Percentiles rank a stretch among this genome's conserved stretches.
phyloP scores from a whole-genome alignment of 2,888 invertebrate genomes.

The Dimorphilus gyrociliatus region DNA sequence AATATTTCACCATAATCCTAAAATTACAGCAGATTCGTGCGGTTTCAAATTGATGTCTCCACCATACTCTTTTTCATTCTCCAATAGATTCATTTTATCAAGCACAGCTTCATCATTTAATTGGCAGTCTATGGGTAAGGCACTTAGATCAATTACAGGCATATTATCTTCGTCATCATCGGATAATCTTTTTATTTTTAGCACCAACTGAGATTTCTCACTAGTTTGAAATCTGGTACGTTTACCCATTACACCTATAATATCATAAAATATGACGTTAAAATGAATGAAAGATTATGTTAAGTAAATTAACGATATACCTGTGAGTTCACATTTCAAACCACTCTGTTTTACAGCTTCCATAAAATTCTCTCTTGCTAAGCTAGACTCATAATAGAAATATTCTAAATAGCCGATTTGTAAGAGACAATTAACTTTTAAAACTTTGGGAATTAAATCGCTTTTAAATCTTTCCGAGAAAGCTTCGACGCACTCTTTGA shows the following conservation, averaged over 20 bases:
- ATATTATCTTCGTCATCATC: background rate
- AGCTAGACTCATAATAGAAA: slow-evolving; percentile 54
- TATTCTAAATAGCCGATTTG: slow-evolving; percentile 53
- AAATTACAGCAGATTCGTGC: slow-evolving; percentile 50
- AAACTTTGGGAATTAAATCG: too few relatives aligned
- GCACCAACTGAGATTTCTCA: slow-evolving; percentile 61
- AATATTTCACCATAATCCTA: slow-evolving; percentile 53
- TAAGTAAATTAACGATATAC: slow-evolving; percentile 30
- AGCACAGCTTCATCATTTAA: slow-evolving; percentile 72
- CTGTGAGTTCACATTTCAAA: slow-evolving; percentile 54
- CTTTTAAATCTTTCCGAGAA: too few relatives aligned
- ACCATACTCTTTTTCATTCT: slow-evolving; percentile 20
- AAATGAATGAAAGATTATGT: background rate
- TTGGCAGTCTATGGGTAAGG: background rate
- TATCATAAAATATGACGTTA: slow-evolving; percentile 5
- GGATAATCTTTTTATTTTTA: slow-evolving; percentile 44
- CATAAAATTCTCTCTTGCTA: slow-evolving; percentile 51
- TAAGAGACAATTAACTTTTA: too few relatives aligned
- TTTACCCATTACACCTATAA: slow-evolving; percentile 57
- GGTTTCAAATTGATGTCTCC: slow-evolving; percentile 4
- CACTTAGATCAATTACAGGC: background rate
- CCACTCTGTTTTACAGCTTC: slow-evolving; percentile 49
- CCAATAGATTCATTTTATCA: slow-evolving; percentile 55
- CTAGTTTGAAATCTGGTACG: slow-evolving; percentile 74
- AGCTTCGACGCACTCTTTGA: too few relatives aligned